Evolutionary conservation across 2,888 invertebrate species (phyloP), one percentile per base, ranked within the genome.

Genomic region (Celastrina argiolus): DNA sequence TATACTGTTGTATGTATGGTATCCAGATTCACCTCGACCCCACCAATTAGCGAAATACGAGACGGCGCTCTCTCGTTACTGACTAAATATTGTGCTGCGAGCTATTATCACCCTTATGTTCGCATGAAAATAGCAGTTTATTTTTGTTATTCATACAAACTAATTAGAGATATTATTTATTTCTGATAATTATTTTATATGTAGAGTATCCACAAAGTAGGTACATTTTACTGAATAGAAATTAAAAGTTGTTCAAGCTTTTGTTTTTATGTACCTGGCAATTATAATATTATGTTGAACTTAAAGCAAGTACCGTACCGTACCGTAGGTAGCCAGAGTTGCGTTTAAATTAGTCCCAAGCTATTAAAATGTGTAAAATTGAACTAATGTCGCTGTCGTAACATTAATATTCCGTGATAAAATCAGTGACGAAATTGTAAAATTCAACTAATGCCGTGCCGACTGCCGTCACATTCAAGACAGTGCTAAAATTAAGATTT

Each of bases 1-100:
- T 12, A 26, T 28, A 56, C 56, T 22, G 8, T n/a, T 31, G 22
- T 66, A 36, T 56, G 65, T 67, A 12, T 67, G 31, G 34, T 61
- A 61, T 39, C 61, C 61, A 61, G 61, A 56, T 70, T 64, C 67
- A 63, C 67, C 42, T 61, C 69, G 69, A 67, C 70, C 71, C 69
- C 71, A 68, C 68, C 72, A 75, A 76, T 75, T 76, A 76, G 75
- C 75, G 75, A 69, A 72, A 76, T 63, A 45, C 39, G 69, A 76
- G 51, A 74, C 69, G 64, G 56, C 69, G 67, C 71, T 69, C 69
- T 76, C 70, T 41, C 18, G 67, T 75, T 71, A 74, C 26, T 59
- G 68, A 66, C 67, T 41, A 70, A 71, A 71, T 65, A 67, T 28
- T 61, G 36, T 36, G 14, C 36, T 36, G 22, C 61, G 39, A 36